phyloP scores from a whole-genome alignment of 2,888 invertebrate species.

The Heliconius sara region DNA sequence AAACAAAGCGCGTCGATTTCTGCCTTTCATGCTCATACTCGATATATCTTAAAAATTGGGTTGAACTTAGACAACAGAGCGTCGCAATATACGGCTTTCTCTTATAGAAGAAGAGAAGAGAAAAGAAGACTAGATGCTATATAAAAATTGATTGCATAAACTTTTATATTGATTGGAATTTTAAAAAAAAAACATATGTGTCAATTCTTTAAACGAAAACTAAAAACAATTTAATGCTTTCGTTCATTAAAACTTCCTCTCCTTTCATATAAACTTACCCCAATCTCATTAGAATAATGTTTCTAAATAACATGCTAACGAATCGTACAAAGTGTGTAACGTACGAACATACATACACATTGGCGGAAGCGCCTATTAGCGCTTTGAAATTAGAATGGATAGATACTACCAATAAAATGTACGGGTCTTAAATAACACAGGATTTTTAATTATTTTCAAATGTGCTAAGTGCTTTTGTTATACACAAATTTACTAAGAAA shows the following conservation, averaged over 20 bases:
- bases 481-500: not conserved
- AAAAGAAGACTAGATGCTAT: too few species aligned
- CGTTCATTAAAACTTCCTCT: not conserved
- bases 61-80: too few species aligned
- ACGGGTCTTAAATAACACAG: slow-evolving; percentile 4
- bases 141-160: too few species aligned
- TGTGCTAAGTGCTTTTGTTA: slow-evolving; percentile 1
- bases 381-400: slow-evolving; percentile 13
- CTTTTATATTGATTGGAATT: too few species aligned
- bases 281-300: slow-evolving; percentile 11
- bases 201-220: not conserved
- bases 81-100: too few species aligned
- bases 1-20: too few species aligned
- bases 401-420: slow-evolving; percentile 23
- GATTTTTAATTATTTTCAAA: not conserved
- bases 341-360: slow-evolving; percentile 3
- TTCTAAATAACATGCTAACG: slow-evolving; percentile 1
- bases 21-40: too few species aligned
- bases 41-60: too few species aligned
- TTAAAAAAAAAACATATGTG: not conserved
- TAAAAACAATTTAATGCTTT: not conserved
- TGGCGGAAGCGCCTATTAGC: slow-evolving; percentile 26
- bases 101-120: too few species aligned
- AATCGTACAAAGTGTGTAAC: not conserved
- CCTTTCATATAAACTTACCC: not conserved